These are phyloP conservation scores for Syngnathus typhle DNA, from an alignment of 2,113 vertebrate genomes.

Conservation along the genomic window DNA sequence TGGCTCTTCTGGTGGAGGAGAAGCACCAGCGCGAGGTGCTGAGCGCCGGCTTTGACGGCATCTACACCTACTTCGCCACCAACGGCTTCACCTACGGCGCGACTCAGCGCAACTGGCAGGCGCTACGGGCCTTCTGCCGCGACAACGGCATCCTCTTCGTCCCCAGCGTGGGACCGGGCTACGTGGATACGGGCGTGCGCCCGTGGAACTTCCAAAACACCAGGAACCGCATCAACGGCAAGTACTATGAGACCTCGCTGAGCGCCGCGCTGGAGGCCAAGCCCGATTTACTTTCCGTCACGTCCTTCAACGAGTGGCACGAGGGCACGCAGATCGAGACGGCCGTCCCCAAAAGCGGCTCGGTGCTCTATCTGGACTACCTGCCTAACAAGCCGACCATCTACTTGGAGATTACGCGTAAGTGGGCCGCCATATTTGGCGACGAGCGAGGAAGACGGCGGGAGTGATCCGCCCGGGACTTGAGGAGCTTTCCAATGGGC, in stretches of 20 bases:
- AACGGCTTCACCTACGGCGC: conserved; percentile 97
- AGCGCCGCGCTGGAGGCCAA: conserved; percentile 77
- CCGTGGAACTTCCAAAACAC: conserved; percentile 95
- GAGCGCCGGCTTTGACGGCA: conserved; percentile 87
- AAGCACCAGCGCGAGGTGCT: conserved; percentile 85
- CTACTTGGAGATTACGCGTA: conserved; percentile 90
- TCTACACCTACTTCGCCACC: conserved; percentile 97
- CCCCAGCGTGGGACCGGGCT: conserved; percentile 93
- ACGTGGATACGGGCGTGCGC: conserved; percentile 89
- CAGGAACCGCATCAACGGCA: conserved; percentile 89
- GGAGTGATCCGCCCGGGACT: conserved; percentile 47
- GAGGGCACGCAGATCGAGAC: conserved; percentile 97
- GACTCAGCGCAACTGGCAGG: conserved; percentile 86
- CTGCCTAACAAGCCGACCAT: conserved; percentile 83
- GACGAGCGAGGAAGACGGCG: conserved; percentile 78
- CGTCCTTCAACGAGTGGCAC: conserved; percentile 98
- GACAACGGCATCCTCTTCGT: conserved; percentile 86
- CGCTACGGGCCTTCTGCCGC: conserved; percentile 85
- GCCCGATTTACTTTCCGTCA: conserved; percentile 87
- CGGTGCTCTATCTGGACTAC: conserved; percentile 84
- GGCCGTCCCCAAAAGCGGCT: conserved; percentile 81
- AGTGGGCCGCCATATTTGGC: conserved; percentile 86
- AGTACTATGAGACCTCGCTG: conserved; percentile 89
- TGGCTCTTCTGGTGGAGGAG: conserved; percentile 91
- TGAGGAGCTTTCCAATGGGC: neutral